A percentile compares a stretch with the other conserved stretches of the same genome.
phyloP scores from a whole-genome alignment of 1,140 invertebrate species.

The Formica selysi region DNA sequence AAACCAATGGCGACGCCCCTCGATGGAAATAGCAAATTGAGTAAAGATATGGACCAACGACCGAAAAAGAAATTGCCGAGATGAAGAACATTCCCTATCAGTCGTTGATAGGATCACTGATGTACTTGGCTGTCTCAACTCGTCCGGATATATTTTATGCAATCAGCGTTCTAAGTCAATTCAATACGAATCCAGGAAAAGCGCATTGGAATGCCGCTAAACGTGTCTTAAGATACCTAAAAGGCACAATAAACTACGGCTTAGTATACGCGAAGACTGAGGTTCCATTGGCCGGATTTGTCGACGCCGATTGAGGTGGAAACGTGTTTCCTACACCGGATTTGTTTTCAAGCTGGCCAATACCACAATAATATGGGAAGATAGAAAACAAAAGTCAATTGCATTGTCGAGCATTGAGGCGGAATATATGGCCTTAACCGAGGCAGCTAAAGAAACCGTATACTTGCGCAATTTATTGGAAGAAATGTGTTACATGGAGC shows the following conservation, averaged over 20 bases:
- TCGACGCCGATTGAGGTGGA: not conserved
- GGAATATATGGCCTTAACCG: not conserved
- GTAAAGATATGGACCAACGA: no score
- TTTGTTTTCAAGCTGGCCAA: not conserved
- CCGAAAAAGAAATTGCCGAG: no score
- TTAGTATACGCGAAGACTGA: not conserved
- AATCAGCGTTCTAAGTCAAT: no score
- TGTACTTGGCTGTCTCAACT: no score
- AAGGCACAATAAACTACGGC: not conserved
- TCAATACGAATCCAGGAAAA: no score
- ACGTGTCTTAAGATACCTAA: not conserved
- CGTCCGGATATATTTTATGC: no score
- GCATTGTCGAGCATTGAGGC: not conserved
- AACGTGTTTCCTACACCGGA: not conserved
- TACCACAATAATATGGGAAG: not conserved
- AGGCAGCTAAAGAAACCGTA: not conserved
- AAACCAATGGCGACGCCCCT: not conserved
- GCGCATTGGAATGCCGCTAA: not conserved
- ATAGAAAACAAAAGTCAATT: not conserved
- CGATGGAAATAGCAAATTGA: not conserved
- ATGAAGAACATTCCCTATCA: no score
- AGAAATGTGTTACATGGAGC: not conserved
- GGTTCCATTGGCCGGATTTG: not conserved
- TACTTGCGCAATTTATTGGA: not conserved
- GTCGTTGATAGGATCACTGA: no score